A percentile compares a stretch with the other conserved stretches of the same genome.
Conservation (phyloP, 2,797 vertebrate genomes). For the Catamblyrhynchus diadema region DNA sequence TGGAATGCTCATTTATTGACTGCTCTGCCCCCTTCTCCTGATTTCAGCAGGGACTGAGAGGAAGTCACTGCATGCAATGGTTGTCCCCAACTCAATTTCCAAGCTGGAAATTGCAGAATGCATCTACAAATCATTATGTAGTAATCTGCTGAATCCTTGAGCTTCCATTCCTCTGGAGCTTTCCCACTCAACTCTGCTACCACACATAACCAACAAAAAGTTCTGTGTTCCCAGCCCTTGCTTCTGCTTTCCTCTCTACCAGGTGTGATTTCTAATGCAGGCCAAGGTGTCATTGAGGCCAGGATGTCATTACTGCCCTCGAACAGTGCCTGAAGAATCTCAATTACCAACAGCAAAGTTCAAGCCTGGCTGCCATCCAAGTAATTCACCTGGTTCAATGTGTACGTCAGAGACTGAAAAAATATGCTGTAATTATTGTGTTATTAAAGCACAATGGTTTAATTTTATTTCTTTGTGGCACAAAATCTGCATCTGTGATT, state of each 20-base stretch:
- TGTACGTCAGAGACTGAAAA: not conserved
- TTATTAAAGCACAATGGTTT: not conserved
- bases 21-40: not conserved
- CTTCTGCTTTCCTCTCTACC: not conserved
- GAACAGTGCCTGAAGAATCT: not conserved
- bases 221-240: not conserved
- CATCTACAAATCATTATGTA: not conserved
- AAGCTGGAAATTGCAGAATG: not conserved
- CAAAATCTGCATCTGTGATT: not conserved
- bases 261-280: not conserved
- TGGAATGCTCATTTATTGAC: not conserved
- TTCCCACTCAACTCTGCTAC: not conserved
- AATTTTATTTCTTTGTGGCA: not conserved
- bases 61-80: not conserved
- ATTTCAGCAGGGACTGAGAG: not conserved
- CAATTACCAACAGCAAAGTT: not conserved
- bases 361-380: not conserved
- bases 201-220: not conserved
- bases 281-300: not conserved
- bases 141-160: not conserved
- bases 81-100: not conserved
- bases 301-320: not conserved
- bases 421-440: not conserved
- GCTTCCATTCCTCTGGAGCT: not conserved
- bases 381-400: not conserved